Evolutionary conservation across 2,113 vertebrate species (phyloP).

Genomic region (Silurus meridionalis): DNA sequence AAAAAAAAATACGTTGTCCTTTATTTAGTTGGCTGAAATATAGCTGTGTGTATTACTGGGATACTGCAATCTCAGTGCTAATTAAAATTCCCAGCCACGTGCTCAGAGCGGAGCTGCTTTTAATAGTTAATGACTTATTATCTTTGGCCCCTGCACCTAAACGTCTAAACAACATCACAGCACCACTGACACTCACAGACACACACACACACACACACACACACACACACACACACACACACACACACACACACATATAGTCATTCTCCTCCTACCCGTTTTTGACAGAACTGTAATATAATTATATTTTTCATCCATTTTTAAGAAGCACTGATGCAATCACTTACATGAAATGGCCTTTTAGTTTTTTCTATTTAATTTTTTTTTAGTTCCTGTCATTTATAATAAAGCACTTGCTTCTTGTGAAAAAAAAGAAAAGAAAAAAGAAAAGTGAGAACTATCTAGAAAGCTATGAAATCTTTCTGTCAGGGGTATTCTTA

Average conservation of each 20-base stretch:
- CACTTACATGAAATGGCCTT: neutral
- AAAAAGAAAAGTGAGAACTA: neutral
- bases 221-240: neutral
- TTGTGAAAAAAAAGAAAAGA: neutral
- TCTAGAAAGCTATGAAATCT: neutral
- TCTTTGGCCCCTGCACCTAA: neutral
- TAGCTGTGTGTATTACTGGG: neutral
- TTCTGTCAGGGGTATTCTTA: neutral
- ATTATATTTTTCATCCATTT: constrained; percentile 2
- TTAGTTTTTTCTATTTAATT: neutral
- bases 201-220: neutral
- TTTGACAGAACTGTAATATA: neutral
- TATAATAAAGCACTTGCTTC: neutral
- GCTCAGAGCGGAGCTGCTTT: neutral
- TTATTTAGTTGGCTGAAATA: neutral
- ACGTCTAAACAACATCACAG: neutral
- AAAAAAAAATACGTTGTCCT: neutral
- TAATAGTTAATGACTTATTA: constrained; percentile 25
- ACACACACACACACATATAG: neutral
- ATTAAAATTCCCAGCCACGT: neutral
- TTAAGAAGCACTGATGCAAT: constrained; percentile 22
- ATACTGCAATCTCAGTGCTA: neutral
- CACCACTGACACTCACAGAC: neutral
- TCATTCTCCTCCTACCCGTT: neutral
- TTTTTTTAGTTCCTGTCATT: neutral